Conservation (phyloP, 2,113 vertebrate genomes). For the Solea senegalensis region DNA sequence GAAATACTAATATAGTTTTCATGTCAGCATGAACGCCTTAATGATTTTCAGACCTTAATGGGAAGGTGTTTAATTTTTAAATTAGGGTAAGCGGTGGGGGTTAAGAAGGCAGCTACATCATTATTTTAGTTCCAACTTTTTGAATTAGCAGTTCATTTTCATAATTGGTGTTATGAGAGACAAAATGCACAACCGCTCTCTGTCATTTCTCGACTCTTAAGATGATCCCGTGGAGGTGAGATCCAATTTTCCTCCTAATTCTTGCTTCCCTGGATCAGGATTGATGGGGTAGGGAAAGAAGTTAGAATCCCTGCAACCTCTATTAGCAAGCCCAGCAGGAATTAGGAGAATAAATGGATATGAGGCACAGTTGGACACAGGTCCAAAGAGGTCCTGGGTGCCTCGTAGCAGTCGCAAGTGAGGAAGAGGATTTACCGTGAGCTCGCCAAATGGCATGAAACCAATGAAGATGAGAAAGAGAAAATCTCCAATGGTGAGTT, state of each 20-base stretch:
- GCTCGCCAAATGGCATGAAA: constrained; percentile 32
- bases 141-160: not conserved
- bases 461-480: constrained; percentile 10
- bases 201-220: constrained; percentile 22
- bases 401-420: constrained; percentile 13
- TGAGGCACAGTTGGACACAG: constrained; percentile 29
- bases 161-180: constrained; percentile 5
- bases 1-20: no score
- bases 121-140: no score
- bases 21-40: no score
- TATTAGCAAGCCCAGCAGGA: constrained; percentile 35
- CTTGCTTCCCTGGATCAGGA: constrained; percentile 15
- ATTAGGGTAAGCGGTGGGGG: no score
- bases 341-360: constrained; percentile 29
- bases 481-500: not conserved
- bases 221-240: constrained; percentile 35
- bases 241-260: constrained; percentile 22
- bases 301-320: constrained; percentile 5
- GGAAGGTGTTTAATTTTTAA: no score
- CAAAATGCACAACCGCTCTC: not conserved
- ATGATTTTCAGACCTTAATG: no score
- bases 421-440: constrained; percentile 52
- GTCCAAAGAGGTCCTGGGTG: constrained; percentile 16
- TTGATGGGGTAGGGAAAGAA: not conserved
- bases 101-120: no score